Conservation (phyloP, 2,888 invertebrate genomes). For the Ashinkailepas kermadecensis region DNA sequence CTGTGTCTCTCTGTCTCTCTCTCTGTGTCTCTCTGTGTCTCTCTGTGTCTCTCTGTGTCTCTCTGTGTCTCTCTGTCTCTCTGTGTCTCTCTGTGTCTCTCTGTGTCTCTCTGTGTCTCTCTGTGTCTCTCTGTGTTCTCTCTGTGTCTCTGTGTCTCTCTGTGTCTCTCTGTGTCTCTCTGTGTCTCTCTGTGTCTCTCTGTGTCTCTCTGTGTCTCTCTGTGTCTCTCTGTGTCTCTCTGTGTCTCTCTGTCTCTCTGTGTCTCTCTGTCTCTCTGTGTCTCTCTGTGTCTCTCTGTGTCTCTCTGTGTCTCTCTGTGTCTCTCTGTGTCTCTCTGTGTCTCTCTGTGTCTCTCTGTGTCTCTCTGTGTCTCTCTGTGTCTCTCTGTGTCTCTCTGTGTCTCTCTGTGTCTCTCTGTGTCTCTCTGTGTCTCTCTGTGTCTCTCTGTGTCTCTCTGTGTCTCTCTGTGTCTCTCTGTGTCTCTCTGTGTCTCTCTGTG, state of each 20-base stretch:
- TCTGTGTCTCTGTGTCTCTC: no score
- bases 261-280: constrained; percentile 44
- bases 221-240: constrained; percentile 42
- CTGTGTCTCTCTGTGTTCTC: constrained; percentile 41
- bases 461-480: neutral
- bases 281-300: constrained; percentile 33
- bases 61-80: constrained; percentile 35
- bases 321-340: constrained; percentile 22
- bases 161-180: no score
- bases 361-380: neutral
- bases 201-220: constrained; percentile 37
- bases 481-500: neutral
- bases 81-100: constrained; percentile 46
- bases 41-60: constrained; percentile 30
- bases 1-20: constrained; percentile 25
- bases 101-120: constrained; percentile 52
- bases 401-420: neutral
- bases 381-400: neutral
- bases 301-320: constrained; percentile 17
- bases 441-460: neutral
- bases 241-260: constrained; percentile 43
- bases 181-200: no score
- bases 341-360: constrained; percentile 19
- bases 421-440: neutral
- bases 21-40: constrained; percentile 39